phyloP scores from a whole-genome alignment of 2,797 vertebrate genomes.

The Malurus leucopterus region DNA sequence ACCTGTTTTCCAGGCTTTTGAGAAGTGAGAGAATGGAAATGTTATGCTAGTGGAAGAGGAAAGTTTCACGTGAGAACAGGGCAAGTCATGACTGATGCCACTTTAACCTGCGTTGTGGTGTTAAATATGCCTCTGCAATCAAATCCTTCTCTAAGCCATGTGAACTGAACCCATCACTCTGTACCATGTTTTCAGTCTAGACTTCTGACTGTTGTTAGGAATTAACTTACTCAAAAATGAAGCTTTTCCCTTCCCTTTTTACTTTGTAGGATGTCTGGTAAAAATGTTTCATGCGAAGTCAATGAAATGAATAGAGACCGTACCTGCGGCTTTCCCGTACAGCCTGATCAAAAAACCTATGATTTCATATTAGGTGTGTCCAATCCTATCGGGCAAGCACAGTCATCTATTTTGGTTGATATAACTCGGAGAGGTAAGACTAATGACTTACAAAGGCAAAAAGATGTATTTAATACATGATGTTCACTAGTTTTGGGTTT shows the following conservation, averaged over 20 bases:
- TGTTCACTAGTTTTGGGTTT: neutral
- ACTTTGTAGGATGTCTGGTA: slow-evolving; percentile 65
- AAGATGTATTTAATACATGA: neutral
- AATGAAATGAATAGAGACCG: slow-evolving; percentile 30
- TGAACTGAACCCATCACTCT: neutral
- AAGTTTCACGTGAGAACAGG: neutral
- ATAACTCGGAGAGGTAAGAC: slow-evolving; percentile 69
- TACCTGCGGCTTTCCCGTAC: slow-evolving; percentile 54
- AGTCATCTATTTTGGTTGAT: slow-evolving; percentile 57
- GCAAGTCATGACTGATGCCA: slow-evolving; percentile 29
- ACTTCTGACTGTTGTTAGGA: neutral
- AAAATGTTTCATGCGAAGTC: slow-evolving; percentile 36
- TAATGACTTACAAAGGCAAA: neutral
- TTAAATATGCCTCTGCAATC: neutral
- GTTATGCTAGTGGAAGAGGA: neutral
- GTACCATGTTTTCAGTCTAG: neutral
- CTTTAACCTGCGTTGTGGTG: neutral
- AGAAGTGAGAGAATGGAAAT: slow-evolving; percentile 4
- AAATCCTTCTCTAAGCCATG: neutral
- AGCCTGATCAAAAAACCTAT: slow-evolving; percentile 59
- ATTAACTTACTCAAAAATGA: neutral
- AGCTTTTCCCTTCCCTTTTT: neutral
- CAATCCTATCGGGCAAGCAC: slow-evolving; percentile 64
- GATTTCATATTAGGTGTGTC: slow-evolving; percentile 61
- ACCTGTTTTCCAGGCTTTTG: slow-evolving; percentile 44